Evolutionary conservation across 2,888 invertebrate genomes (phyloP).

Genomic region (Sesia bembeciformis): DNA sequence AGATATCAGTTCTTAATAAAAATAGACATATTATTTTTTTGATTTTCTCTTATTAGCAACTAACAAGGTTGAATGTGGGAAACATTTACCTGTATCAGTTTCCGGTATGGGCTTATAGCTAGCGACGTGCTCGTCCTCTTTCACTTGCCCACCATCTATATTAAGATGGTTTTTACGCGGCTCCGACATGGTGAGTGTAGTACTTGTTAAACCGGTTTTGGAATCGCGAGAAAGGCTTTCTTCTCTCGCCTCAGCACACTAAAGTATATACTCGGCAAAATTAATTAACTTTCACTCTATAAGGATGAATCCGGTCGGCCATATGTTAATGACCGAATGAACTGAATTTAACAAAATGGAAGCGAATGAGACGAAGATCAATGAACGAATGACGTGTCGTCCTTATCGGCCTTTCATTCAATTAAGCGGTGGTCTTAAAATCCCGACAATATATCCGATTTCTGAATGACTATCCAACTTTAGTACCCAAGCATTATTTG

Average conservation of each 20-base stretch:
- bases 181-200: slow-evolving; percentile 45
- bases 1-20: too few relatives aligned
- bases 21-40: too few relatives aligned
- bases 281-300: neutral
- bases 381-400: too few relatives aligned
- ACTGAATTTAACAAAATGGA: too few relatives aligned
- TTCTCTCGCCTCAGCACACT: slow-evolving; percentile 12
- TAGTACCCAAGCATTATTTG: too few relatives aligned
- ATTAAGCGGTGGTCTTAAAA: too few relatives aligned
- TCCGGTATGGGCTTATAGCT: slow-evolving; percentile 76
- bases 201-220: slow-evolving; percentile 30
- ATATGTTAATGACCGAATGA: neutral
- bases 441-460: too few relatives aligned
- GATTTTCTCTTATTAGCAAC: too few relatives aligned
- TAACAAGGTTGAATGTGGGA: too few relatives aligned
- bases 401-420: too few relatives aligned
- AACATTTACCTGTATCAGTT: slow-evolving; percentile 62
- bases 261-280: neutral
- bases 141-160: slow-evolving; percentile 63
- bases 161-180: slow-evolving; percentile 55
- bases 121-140: slow-evolving; percentile 62
- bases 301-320: neutral
- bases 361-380: too few relatives aligned
- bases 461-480: too few relatives aligned
- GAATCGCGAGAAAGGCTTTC: slow-evolving; percentile 20